Percentiles rank a stretch among this genome's conserved stretches.
These are phyloP conservation scores for Caenorhabditis doughertyi DNA, from an alignment of 2,888 invertebrate species.

Conservation along the genomic window DNA sequence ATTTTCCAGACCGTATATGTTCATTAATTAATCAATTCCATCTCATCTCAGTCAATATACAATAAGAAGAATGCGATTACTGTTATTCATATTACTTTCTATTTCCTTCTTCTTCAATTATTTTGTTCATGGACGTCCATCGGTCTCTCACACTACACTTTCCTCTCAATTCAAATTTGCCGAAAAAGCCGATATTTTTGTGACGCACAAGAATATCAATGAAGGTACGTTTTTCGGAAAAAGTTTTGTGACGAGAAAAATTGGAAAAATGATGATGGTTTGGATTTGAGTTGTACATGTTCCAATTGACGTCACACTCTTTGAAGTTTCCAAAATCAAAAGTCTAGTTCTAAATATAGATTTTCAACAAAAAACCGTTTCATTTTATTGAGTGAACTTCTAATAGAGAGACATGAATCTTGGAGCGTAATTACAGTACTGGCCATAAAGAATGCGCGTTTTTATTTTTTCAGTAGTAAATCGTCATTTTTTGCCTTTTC, in stretches of 20 bases:
- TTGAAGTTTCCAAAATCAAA: constrained; percentile 26
- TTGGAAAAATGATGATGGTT: background rate
- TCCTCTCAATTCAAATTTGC: constrained; percentile 60
- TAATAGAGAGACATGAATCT: too few relatives aligned
- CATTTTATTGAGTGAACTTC: too few relatives aligned
- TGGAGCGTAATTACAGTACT: too few relatives aligned
- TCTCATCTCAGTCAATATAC: too few relatives aligned
- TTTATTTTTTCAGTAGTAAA: too few relatives aligned
- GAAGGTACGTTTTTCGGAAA: constrained; percentile 47
- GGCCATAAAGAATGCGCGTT: too few relatives aligned
- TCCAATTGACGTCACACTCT: constrained; percentile 29
- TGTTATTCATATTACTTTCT: constrained; percentile 30
- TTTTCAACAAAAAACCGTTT: too few relatives aligned
- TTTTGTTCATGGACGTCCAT: constrained; percentile 23
- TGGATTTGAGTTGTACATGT: background rate
- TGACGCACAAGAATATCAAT: constrained; percentile 64
- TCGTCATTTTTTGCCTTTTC: too few relatives aligned
- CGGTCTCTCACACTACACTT: constrained; percentile 18
- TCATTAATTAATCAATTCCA: constrained; percentile 16
- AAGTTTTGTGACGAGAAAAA: background rate
- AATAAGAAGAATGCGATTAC: constrained; percentile 30
- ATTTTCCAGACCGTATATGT: constrained; percentile 21
- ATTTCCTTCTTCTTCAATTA: constrained; percentile 4
- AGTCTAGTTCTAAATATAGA: background rate
- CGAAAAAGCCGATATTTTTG: constrained; percentile 62